Base-by-base conservation (phyloP, 2,888 invertebrate genomes). In the Amblyteles armatorius region DNA sequence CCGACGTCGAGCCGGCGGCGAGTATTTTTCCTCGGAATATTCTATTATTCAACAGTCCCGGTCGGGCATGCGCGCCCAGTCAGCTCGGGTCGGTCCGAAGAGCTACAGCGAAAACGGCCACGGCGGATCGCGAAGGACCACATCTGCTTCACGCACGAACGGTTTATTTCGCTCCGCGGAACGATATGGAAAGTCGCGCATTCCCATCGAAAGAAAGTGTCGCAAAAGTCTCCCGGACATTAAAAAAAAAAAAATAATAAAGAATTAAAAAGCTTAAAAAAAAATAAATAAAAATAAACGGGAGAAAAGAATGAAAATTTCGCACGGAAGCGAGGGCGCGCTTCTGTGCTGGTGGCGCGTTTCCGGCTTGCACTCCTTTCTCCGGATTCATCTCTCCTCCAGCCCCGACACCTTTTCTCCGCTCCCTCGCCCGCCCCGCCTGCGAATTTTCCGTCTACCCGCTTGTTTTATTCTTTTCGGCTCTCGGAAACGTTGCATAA, bases 61-160 rank as follows among this genome's bases (percentile, higher is more conserved):
- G 2, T 48, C 63, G 2, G 11, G 9, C 40, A 40, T 40, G 63
- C 33, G 63, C 26, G 22, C 22, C 48, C 52, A 36, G 36, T 19
- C 22, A 16, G 52, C 50, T 29, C 57, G 40, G 4, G 29, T 13
- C 29, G 33, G 9, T 33, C 16, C 1, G 65, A 22, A 65, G 36
- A 76, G 57, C 22, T 22, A 63, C 13, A n/a, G 69, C 68, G 26
- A 74, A 74, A 29, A 0, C 60, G 33, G 44, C 22, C 72, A 29
- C 36, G 36, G 26, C 48, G 44, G 40, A 52, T 48, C 44, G 36
- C 65, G 22, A 48, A 44, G 29, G 65, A 63, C 29, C 77, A 78
- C 83, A 87, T 87, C 85, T 85, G 85, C 80, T 85, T 78, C 73
- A 68, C 73, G 72, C 69, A 71, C 57, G 72, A 78, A 84, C 85